Base-by-base conservation (phyloP, 53 echinoderm and acorn worm genomes). In the Temnopleurus reevesii region DNA sequence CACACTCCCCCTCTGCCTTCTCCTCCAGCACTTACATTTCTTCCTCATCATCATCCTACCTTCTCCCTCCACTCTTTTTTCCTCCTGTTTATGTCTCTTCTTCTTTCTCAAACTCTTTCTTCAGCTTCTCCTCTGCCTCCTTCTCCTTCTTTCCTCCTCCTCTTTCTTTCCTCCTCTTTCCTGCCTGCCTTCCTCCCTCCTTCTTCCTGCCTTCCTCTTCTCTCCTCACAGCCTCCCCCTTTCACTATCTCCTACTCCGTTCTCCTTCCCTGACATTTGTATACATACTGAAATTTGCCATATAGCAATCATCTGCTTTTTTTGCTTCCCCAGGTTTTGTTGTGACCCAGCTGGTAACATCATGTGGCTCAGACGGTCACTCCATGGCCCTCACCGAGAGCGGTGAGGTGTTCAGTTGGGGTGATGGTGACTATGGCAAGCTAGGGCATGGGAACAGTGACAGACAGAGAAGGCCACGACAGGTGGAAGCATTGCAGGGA, bases 361-460 rank as follows among this genome's bases (percentile, higher is more conserved):
- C 98, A 0, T 98, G 98, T 83, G 98, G 98, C 13, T 98, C 98
- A 24, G 98, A 98, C 59, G 98, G 98, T 45, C 98, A 98, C 89
- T 98, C 98, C 54, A 95, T 98, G 98, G 98, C 98, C 1, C 92
- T 98, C 81, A 98, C 98, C 12, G 98, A 98, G 94, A 95, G 95
- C 58, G 98, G 98, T 19, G 99, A 99, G 64, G 99, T 99, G 33
- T 99, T 99, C 76, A 96, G 99, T 81, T 99, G 99, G 99, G 99
- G 99, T 12, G 99, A 99, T 53, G 99, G 99, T 0, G 99, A 99
- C 86, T 99, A 96, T 76, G 99, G 99, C 28, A 99, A 99, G 82
- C 99, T 99, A 23, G 99, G 96, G 24, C 99, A 99, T 86, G 99
- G 99, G 23, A 99, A 99, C 83, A 99, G 96, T 63, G 99, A 99